phyloP scores from a whole-genome alignment of 2,888 invertebrate genomes.

The Harpalus rubripes region DNA sequence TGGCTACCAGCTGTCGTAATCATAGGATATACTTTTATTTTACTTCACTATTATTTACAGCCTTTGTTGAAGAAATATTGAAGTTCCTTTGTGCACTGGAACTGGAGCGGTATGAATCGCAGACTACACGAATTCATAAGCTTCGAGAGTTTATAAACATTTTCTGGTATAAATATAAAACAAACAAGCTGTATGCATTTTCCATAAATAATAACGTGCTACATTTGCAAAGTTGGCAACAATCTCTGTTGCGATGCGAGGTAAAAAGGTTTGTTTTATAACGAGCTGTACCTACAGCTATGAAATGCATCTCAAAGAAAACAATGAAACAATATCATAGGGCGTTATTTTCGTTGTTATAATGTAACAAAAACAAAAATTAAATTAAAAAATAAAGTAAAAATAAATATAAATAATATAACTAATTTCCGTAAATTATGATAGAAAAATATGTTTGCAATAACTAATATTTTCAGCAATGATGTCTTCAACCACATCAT shows the following conservation, averaged over 20 bases:
- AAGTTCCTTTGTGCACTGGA: conserved; percentile 54
- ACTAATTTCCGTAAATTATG: too few relatives aligned
- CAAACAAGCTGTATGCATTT: conserved; percentile 18
- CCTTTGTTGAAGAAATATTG: conserved; percentile 65
- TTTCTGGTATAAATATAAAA: conserved; percentile 33
- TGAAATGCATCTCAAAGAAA: neutral
- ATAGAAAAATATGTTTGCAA: too few relatives aligned
- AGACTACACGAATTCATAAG: conserved; percentile 9
- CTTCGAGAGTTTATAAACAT: conserved; percentile 16
- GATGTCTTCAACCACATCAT: too few relatives aligned
- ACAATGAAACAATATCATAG: too few relatives aligned
- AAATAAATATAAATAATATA: too few relatives aligned
- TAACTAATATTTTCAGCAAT: too few relatives aligned
- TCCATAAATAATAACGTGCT: conserved; percentile 27
- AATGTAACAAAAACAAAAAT: too few relatives aligned
- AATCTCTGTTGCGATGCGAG: neutral
- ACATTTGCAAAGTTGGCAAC: conserved; percentile 17
- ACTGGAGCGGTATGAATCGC: conserved; percentile 27
- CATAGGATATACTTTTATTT: conserved; percentile 66
- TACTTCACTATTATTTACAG: conserved; percentile 65
- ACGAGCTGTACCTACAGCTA: neutral
- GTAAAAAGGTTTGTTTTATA: neutral
- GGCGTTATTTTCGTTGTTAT: too few relatives aligned
- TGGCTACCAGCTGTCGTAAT: conserved; percentile 67
- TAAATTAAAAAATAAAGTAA: too few relatives aligned